These are phyloP conservation scores for Euglossa dilemma DNA, from an alignment of 1,140 invertebrate genomes.

Conservation along the genomic window DNA sequence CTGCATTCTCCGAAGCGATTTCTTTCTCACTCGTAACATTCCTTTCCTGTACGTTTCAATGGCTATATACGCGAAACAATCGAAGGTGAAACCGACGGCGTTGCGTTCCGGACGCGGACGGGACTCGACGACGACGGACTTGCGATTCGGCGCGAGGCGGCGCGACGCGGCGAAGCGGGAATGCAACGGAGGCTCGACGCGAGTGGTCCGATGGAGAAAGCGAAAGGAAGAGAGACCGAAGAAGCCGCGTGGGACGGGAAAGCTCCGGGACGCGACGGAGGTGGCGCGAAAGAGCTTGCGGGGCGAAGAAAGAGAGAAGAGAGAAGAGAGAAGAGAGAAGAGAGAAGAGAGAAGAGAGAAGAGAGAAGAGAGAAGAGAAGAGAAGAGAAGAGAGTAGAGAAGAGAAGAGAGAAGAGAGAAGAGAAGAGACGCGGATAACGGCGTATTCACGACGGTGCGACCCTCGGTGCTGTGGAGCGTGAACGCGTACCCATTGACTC, in stretches of 20 bases:
- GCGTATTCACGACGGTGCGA: slow-evolving; percentile 35
- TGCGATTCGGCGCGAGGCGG: background rate
- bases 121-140: no score
- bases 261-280: background rate
- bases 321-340: no score
- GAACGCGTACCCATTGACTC: slow-evolving; percentile 43
- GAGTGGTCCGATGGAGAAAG: background rate
- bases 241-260: no score
- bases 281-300: background rate
- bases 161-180: background rate
- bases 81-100: background rate
- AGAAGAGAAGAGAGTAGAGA: background rate
- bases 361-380: background rate
- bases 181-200: slow-evolving; percentile 30
- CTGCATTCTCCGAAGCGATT: slow-evolving; percentile 15
- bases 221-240: background rate
- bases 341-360: no score
- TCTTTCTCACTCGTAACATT: background rate
- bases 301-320: background rate
- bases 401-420: slow-evolving; percentile 5
- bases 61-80: background rate
- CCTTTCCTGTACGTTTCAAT: background rate
- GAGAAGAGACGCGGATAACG: slow-evolving; percentile 13
- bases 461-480: slow-evolving; percentile 39
- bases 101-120: background rate